phyloP scores from a whole-genome alignment of 2,113 vertebrate species.

The Holacanthus passer region DNA sequence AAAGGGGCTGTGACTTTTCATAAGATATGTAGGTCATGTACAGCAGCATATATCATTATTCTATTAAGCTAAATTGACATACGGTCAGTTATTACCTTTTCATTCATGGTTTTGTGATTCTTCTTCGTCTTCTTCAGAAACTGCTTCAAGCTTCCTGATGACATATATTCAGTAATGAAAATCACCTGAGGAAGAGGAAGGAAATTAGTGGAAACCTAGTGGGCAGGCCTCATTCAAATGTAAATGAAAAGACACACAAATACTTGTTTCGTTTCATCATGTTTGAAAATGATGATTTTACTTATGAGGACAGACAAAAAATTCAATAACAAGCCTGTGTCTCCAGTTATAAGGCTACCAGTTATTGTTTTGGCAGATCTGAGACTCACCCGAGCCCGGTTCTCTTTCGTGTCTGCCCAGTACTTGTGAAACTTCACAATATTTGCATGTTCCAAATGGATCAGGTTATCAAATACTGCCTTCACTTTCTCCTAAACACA shows the following conservation, averaged over 20 bases:
- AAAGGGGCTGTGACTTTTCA: neutral
- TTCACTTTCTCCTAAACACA: conserved; percentile 76
- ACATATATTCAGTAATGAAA: conserved; percentile 99
- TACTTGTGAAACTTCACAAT: conserved; percentile 99
- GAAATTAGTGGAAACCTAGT: neutral
- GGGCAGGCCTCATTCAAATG: neutral
- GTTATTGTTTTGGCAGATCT: neutral
- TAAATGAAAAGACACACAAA: neutral
- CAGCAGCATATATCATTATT: neutral
- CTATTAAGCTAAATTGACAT: neutral
- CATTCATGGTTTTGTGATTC: conserved; percentile 99
- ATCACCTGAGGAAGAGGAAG: conserved; percentile 88
- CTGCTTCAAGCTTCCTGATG: conserved; percentile 97
- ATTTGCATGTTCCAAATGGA: conserved; percentile 98
- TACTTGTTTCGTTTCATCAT: neutral
- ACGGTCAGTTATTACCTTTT: conserved; percentile 87
- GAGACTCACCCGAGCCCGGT: conserved; percentile 91
- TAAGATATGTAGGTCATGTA: too few relatives aligned
- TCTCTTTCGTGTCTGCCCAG: conserved; percentile 98
- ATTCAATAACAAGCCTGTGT: neutral
- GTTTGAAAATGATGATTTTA: neutral
- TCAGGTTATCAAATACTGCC: conserved; percentile 96
- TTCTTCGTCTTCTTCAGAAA: conserved; percentile 99
- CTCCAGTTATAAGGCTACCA: neutral
- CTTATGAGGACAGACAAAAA: neutral